A percentile compares a stretch with the other conserved stretches of the same genome.
Conservation (phyloP, 2,797 vertebrate species). For the Urophycis tenuis region DNA sequence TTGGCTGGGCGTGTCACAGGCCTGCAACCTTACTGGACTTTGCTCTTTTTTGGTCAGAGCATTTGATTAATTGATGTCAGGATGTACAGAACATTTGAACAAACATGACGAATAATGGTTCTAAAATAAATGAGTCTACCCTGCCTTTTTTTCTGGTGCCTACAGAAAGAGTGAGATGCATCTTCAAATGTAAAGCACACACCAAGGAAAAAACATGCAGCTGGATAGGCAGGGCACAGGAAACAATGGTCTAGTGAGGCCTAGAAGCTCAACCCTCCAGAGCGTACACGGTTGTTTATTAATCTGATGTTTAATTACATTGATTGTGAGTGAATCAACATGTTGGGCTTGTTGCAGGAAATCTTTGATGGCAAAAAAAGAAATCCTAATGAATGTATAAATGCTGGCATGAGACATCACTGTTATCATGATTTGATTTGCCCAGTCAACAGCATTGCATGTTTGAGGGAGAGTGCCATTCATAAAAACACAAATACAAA, state of each 20-base stretch:
- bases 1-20: no score
- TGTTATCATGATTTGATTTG: no score
- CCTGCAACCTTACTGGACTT: no score
- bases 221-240: constrained; percentile 38
- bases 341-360: not conserved
- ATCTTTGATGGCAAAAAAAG: not conserved
- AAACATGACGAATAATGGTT: no score
- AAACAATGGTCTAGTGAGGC: constrained; percentile 28
- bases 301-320: not conserved
- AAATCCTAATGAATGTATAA: not conserved
- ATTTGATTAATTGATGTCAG: no score
- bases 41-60: no score
- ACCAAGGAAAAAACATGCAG: constrained; percentile 11
- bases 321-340: not conserved
- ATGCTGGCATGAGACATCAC: no score
- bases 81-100: no score
- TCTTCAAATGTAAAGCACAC: constrained; percentile 47
- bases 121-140: no score
- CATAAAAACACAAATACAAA: not conserved
- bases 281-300: not conserved
- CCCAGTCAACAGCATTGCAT: no score
- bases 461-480: no score
- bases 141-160: constrained; percentile 16
- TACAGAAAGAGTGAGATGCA: constrained; percentile 43
- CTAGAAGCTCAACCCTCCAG: not conserved